phyloP scores from a whole-genome alignment of 1,140 invertebrate genomes.

The Calephelis virginiensis region DNA sequence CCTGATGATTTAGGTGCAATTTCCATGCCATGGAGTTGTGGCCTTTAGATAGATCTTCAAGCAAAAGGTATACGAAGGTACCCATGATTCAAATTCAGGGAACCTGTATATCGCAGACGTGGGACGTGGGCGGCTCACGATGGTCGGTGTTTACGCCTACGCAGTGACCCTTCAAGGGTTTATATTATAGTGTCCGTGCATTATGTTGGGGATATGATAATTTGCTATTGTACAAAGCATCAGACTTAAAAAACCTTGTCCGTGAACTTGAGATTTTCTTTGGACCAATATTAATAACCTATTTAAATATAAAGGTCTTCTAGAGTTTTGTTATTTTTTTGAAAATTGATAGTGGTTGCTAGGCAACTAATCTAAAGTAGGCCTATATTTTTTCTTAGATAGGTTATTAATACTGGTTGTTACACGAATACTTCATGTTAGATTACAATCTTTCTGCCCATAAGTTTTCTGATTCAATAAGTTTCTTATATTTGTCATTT shows the following conservation, averaged over 20 bases:
- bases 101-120: conserved; percentile 43
- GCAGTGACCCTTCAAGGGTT: conserved; percentile 50
- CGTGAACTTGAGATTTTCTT: neutral
- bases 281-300: too few species aligned
- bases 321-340: too few species aligned
- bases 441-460: too few species aligned
- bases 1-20: neutral
- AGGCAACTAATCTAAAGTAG: too few species aligned
- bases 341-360: too few species aligned
- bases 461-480: too few species aligned
- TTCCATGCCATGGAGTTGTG: neutral
- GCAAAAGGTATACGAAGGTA: conserved; percentile 33
- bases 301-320: too few species aligned
- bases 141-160: conserved; percentile 47
- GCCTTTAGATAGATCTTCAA: conserved; percentile 6
- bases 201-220: neutral
- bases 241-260: neutral
- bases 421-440: too few species aligned
- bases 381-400: too few species aligned
- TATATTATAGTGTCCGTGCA: conserved; percentile 7
- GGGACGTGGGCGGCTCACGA: conserved; percentile 54
- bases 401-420: too few species aligned
- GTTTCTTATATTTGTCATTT: too few species aligned
- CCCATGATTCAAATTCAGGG: conserved; percentile 35
- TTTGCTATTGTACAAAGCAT: neutral